These are phyloP conservation scores for Thermophis baileyi DNA, from an alignment of 2,113 vertebrate species.

Conservation along the genomic window DNA sequence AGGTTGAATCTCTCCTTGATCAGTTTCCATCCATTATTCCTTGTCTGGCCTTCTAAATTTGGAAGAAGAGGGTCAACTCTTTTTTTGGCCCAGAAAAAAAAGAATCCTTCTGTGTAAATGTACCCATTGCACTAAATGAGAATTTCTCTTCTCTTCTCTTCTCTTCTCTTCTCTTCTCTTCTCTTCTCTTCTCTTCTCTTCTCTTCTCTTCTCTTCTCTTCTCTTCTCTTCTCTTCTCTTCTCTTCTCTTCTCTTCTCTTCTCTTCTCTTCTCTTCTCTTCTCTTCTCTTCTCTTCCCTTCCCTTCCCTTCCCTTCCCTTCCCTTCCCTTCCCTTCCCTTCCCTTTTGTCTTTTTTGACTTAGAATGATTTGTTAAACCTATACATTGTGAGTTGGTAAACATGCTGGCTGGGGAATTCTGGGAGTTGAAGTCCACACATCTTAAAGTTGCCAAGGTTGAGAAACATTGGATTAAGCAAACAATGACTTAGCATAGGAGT, in stretches of 20 bases:
- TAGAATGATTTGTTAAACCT: not conserved
- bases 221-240: rapidly evolving
- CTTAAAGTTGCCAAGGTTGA: not conserved
- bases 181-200: no score
- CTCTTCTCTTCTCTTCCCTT: rapidly evolving
- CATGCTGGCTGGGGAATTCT: not conserved
- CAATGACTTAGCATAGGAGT: not conserved
- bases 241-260: rapidly evolving
- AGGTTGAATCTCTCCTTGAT: no score
- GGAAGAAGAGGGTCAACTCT: not conserved
- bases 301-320: no score
- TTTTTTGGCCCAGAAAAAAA: no score
- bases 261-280: rapidly evolving
- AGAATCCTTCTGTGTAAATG: not conserved
- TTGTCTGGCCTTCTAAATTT: not conserved
- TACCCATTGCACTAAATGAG: not conserved
- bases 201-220: no score
- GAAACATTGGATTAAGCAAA: not conserved
- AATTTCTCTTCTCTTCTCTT: not conserved
- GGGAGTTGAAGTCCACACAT: not conserved
- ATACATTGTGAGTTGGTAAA: not conserved
- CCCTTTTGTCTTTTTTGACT: not conserved
- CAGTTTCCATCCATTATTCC: no score
- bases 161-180: no score
- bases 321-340: no score